Evolutionary conservation across 2,797 vertebrate species (phyloP), one percentile per base, ranked within the genome.

Genomic region (Zalophus californianus): DNA sequence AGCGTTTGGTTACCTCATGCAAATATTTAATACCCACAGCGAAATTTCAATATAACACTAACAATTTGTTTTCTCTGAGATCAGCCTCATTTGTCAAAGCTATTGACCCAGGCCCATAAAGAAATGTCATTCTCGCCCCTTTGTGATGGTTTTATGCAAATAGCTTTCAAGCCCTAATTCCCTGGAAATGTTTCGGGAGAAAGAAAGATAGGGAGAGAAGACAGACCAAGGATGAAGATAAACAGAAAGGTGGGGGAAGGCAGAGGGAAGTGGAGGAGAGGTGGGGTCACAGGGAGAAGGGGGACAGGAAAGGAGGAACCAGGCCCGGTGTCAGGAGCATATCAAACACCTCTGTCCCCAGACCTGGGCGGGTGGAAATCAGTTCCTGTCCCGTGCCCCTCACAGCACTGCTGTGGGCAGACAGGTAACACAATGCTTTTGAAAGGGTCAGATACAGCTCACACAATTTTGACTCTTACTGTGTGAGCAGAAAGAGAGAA

Each of bases 61-160:
- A 97, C 97, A 96, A 97, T 97, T 98, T 95, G 96, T 97, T 97
- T 97, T 97, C 86, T 86, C 96, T 64, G 86, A 58, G 93, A 91
- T 82, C 91, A 84, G 93, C 92, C 97, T 97, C 96, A 92, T 97
- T 98, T 93, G 97, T 98, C 97, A 98, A 97, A 96, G 95, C 95
- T 91, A 91, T 97, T 96, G 97, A 97, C 94, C 96, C 70, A 87
- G 92, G 79, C 56, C 94, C 77, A 18, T 91, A 96, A 97, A 93
- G 90, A 94, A 96, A 91, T 90, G 92, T 79, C 96, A 80, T 94
- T 92, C 58, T 80, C 75, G 25, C 56, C 86, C 88, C 89, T 98
- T 75, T 90, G 86, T 90, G 93, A 94, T 95, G 95, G 96, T 68
- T 97, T 97, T 96, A 97, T 97, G 97, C 88, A 97, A 97, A 97